These are phyloP conservation scores for Parapristionchus giblindavisi DNA, from an alignment of 2,888 invertebrate genomes.

Conservation along the genomic window DNA sequence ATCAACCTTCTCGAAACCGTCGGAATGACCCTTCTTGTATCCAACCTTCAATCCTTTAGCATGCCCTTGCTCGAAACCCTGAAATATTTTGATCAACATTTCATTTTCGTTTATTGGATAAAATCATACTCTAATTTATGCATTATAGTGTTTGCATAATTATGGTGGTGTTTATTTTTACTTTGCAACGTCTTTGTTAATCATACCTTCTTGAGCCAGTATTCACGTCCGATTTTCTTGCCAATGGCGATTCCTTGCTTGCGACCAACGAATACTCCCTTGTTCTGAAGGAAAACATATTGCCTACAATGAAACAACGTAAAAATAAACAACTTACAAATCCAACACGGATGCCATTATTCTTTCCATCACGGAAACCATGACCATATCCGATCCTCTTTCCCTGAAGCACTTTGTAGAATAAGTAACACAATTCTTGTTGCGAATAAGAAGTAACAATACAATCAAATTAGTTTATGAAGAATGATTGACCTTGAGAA, in stretches of 20 bases:
- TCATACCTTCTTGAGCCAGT: slow-evolving; percentile 16
- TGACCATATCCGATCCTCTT: slow-evolving; percentile 6
- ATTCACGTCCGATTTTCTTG: slow-evolving; percentile 9
- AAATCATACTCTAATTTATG: too few species aligned
- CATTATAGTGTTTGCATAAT: too few species aligned
- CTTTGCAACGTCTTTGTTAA: too few species aligned
- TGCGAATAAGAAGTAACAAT: background rate
- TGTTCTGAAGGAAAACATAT: background rate
- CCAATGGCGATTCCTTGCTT: slow-evolving; percentile 13
- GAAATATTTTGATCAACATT: background rate
- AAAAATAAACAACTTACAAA: too few species aligned
- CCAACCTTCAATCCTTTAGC: background rate
- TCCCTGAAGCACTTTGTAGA: too few species aligned
- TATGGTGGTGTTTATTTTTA: too few species aligned
- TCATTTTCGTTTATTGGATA: too few species aligned
- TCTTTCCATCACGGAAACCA: slow-evolving; percentile 22
- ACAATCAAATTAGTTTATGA: background rate
- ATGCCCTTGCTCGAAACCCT: slow-evolving; percentile 27
- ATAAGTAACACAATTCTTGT: background rate
- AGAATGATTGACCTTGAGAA: background rate
- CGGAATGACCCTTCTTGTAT: slow-evolving; percentile 24
- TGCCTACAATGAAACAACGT: too few species aligned
- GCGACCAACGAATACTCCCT: slow-evolving; percentile 8
- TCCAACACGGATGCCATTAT: slow-evolving; percentile 16
- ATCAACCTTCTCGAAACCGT: slow-evolving; percentile 18